Conservation (phyloP, 1,140 invertebrate species). For the Dermatophagoides farinae region DNA sequence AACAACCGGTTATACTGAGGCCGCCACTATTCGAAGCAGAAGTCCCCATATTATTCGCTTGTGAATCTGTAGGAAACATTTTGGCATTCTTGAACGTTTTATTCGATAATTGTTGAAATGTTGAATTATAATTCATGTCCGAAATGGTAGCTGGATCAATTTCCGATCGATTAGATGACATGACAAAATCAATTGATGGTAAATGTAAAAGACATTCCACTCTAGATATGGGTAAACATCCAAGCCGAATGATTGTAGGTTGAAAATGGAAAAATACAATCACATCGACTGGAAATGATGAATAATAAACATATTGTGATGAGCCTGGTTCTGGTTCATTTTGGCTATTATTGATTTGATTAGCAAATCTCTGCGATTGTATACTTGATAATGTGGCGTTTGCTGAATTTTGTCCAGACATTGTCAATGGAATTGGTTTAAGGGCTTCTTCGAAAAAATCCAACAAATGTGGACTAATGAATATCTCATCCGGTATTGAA, state of each 20-base stretch:
- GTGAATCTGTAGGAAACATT: neutral
- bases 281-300: slow-evolving; percentile 92
- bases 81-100: neutral
- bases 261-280: slow-evolving; percentile 97
- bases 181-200: slow-evolving; percentile 78
- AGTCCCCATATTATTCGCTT: neutral
- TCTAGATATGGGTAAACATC: slow-evolving; percentile 77
- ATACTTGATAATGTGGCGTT: slow-evolving; percentile 6
- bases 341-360: neutral
- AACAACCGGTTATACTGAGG: slow-evolving; percentile 72
- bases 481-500: slow-evolving; percentile 82
- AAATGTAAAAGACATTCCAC: slow-evolving; percentile 90
- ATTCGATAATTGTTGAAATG: neutral
- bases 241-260: slow-evolving; percentile 82
- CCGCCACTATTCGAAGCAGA: slow-evolving; percentile 43
- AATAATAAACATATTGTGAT: slow-evolving; percentile 33
- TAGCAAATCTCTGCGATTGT: neutral
- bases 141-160: slow-evolving; percentile 31
- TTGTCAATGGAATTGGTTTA: slow-evolving; percentile 60
- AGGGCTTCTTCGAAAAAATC: slow-evolving; percentile 85
- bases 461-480: slow-evolving; percentile 78
- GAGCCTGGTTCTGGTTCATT: neutral
- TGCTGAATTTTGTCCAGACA: slow-evolving; percentile 17
- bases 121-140: slow-evolving; percentile 18
- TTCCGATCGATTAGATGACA: slow-evolving; percentile 67